phyloP scores from a whole-genome alignment of 2,113 vertebrate species.

The Pollimyrus isidori region DNA sequence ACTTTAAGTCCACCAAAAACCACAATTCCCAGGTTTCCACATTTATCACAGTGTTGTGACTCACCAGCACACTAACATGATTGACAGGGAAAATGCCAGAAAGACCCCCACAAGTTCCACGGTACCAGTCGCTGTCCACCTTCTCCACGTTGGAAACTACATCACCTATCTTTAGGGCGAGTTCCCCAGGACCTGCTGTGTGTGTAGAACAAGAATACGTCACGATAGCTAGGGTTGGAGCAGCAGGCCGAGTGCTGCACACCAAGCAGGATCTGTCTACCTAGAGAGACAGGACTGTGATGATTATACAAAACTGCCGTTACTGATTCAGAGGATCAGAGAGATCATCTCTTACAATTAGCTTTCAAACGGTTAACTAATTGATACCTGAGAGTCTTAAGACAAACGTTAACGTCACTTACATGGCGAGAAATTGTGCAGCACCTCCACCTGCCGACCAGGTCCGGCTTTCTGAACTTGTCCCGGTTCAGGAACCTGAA shows the following conservation, averaged over 20 bases:
- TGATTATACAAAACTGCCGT: neutral
- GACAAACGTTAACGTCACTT: neutral
- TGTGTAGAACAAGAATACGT: neutral
- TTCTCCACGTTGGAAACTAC: constrained; percentile 63
- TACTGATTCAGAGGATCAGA: neutral
- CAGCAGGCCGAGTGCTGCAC: neutral
- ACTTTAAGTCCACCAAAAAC: neutral
- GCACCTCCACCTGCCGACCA: constrained; percentile 56
- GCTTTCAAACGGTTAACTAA: too few species aligned
- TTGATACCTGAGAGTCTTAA: neutral
- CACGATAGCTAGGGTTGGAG: neutral
- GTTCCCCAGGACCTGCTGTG: constrained; percentile 63
- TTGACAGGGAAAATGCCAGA: constrained; percentile 69
- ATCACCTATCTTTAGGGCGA: constrained; percentile 64
- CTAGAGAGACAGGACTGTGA: neutral
- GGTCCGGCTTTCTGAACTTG: constrained; percentile 33
- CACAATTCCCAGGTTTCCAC: neutral
- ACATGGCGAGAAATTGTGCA: constrained; percentile 71
- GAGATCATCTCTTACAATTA: neutral
- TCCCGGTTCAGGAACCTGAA: neutral
- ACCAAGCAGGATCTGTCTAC: neutral
- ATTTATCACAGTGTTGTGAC: constrained; percentile 20
- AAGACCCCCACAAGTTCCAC: constrained; percentile 60
- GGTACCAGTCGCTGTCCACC: constrained; percentile 67
- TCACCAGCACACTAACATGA: constrained; percentile 67